Conservation (phyloP, 1,140 invertebrate species). For the Eurosta solidaginis region DNA sequence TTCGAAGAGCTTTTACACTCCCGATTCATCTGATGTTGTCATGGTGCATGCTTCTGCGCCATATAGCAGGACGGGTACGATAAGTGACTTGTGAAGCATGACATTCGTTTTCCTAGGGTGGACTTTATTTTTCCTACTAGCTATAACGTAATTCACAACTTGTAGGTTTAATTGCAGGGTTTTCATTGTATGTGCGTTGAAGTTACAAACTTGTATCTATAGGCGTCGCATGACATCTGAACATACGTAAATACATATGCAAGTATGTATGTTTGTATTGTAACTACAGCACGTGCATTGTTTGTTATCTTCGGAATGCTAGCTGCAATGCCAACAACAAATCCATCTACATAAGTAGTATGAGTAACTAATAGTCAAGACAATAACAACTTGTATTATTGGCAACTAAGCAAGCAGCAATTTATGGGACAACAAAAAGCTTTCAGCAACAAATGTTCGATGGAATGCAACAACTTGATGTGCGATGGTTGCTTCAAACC, state of each 20-base stretch:
- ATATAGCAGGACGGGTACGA: no score
- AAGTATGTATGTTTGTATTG: background rate
- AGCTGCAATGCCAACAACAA: slow-evolving; percentile 11
- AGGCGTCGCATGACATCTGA: no score
- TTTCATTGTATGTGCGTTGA: no score
- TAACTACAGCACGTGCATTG: slow-evolving; percentile 17
- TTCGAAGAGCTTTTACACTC: no score
- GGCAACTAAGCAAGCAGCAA: background rate
- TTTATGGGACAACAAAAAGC: background rate
- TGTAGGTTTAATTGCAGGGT: no score
- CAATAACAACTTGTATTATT: background rate
- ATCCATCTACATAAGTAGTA: background rate
- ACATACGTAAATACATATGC: background rate
- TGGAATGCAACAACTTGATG: background rate
- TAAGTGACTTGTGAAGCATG: no score
- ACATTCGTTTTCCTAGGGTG: no score
- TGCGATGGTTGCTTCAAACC: background rate
- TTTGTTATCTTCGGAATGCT: slow-evolving; percentile 6
- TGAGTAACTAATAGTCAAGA: background rate
- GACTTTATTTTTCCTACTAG: no score
- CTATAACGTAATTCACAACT: no score
- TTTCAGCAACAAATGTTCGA: slow-evolving; percentile 16
- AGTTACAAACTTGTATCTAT: no score
- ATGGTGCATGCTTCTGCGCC: no score
- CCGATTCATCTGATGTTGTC: no score